Evolutionary conservation across 2,888 invertebrate genomes (phyloP), one percentile per base, ranked within the genome.

Genomic region (Cyrtodaria siliqua): DNA sequence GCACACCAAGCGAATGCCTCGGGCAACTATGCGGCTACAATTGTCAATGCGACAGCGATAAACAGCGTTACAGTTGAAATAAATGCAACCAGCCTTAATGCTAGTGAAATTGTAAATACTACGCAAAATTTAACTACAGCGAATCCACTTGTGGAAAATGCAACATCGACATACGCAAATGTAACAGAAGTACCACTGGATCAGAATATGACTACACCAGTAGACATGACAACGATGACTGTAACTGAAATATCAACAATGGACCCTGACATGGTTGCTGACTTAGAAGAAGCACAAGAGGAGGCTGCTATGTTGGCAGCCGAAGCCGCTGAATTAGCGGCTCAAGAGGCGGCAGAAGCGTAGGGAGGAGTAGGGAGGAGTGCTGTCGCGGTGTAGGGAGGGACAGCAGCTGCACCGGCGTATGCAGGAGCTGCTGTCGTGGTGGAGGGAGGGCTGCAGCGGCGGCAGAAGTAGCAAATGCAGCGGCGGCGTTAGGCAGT

Each of bases 201-300:
- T n/a, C n/a, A n/a, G n/a, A n/a, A n/a, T 12, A 33, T 33, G 12
- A 9, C 50, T 4, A 53, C 42, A 33, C 26, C 12, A n/a, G n/a
- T n/a, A n/a, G 40, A 29, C 20, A 53, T 49, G n/a, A 47, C 57
- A n/a, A 64, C 44, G 4, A n/a, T 26, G 23, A n/a, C 50, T 26
- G 23, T 42, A 40, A 24, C 55, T 18, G 18, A n/a, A 2, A 27
- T 18, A 2, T 60, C 79, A 44, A 79, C 79, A 12, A 61, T 75
- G 50, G 79, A 79, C 47, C 79, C 79, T 4, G 75, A 68, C 38
- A 23, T 42, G 1, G 60, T 67, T 4, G 79, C 71, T 1, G 79
- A 75, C 2, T 9, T 74, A 56, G 33, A 38, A 27, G 75, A 75
- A 47, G 56, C 60, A n/a, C 57, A 63, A 53, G 74, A 69, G 40